These are phyloP conservation scores for Cephus pygmeus DNA, from an alignment of 2,888 invertebrate species.

Conservation along the genomic window DNA sequence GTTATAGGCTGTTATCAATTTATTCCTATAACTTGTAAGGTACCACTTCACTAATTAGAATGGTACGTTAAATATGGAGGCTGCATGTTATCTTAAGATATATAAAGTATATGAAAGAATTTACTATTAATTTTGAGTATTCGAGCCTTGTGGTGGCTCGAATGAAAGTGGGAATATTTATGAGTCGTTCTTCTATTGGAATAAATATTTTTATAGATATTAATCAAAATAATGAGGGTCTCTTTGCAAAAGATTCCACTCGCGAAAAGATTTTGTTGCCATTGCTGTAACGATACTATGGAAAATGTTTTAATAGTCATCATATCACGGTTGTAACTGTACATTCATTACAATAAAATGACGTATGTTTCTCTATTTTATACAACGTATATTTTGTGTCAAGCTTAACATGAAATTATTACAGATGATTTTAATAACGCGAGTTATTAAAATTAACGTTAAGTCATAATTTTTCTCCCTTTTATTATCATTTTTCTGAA, in stretches of 20 bases:
- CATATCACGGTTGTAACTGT: background rate
- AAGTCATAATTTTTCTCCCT: background rate
- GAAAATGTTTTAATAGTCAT: background rate
- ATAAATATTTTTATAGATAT: background rate
- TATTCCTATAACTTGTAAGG: background rate
- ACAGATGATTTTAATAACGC: background rate
- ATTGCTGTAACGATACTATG: background rate
- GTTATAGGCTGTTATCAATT: background rate
- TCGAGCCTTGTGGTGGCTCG: background rate
- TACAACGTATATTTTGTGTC: background rate
- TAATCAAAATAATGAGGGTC: background rate
- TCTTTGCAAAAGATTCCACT: background rate
- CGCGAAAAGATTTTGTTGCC: background rate
- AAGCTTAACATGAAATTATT: background rate
- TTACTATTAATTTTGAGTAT: background rate
- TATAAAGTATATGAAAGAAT: background rate
- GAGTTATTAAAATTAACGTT: background rate
- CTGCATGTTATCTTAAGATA: background rate
- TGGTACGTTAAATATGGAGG: background rate
- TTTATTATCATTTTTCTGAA: background rate
- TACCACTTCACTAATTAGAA: background rate
- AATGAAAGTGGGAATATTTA: background rate
- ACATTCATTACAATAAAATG: background rate
- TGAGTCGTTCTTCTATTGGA: background rate
- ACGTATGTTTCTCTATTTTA: background rate